Evolutionary conservation across 53 echinoderm and acorn worm genomes (phyloP).

Genomic region (Stichopus horrens): DNA sequence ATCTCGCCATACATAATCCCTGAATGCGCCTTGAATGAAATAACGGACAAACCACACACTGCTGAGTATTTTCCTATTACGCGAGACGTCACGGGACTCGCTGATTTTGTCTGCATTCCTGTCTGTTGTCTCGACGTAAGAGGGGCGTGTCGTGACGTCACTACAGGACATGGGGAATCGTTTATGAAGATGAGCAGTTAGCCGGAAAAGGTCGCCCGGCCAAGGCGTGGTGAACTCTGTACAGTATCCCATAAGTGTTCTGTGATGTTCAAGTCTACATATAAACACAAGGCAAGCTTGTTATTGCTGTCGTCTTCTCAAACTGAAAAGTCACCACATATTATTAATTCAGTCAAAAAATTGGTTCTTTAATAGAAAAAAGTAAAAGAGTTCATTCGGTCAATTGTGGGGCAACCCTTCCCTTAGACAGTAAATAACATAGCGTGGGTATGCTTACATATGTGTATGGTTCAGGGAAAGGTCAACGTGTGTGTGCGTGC

Average conservation of each 20-base stretch:
- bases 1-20: not conserved
- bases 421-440: not conserved
- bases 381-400: not conserved
- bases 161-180: constrained; percentile 6
- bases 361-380: no score
- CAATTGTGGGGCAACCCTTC: not conserved
- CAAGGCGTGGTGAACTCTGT: constrained; percentile 27
- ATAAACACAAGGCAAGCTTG: not conserved
- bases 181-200: constrained; percentile 31
- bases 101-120: constrained; percentile 43
- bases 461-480: not conserved
- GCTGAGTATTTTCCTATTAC: constrained; percentile 26
- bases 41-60: not conserved
- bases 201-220: not conserved
- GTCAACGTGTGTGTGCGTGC: not conserved
- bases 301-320: no score
- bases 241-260: not conserved
- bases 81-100: constrained; percentile 35
- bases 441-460: not conserved
- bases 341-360: no score
- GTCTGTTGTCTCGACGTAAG: constrained; percentile 37
- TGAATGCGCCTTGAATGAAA: not conserved
- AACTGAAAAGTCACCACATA: no score
- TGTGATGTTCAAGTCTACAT: not conserved
- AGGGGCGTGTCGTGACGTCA: constrained; percentile 44